phyloP scores from a whole-genome alignment of 2,113 vertebrate genomes.

The Boulengeromyrus knoepffleri region DNA sequence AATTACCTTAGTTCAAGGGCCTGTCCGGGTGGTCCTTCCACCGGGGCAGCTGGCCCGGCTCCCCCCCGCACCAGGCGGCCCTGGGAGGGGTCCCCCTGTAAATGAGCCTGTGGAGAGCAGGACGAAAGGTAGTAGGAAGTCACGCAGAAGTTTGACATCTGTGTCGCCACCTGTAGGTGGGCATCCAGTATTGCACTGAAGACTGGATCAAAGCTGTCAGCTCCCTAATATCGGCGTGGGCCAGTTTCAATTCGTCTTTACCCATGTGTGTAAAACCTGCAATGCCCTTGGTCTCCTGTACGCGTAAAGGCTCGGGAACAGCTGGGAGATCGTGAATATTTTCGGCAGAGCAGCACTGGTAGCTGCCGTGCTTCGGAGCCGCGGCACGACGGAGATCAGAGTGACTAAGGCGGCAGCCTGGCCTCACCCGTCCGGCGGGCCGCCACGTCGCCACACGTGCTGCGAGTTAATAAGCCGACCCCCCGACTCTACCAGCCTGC shows the following conservation, averaged over 20 bases:
- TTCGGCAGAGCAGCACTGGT: not conserved
- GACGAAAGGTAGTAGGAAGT: slow-evolving; percentile 25
- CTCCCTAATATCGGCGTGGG: not conserved
- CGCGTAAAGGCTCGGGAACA: not conserved
- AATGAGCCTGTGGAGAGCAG: slow-evolving; percentile 59
- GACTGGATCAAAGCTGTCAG: not conserved
- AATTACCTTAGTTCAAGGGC: no score
- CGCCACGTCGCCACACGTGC: not conserved
- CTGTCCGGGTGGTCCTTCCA: slow-evolving; percentile 61
- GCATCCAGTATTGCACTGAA: not conserved
- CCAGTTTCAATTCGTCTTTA: not conserved
- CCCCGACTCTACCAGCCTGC: not conserved
- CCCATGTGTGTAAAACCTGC: not conserved
- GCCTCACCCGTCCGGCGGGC: not conserved
- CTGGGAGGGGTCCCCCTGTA: slow-evolving; percentile 46
- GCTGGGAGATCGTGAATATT: not conserved
- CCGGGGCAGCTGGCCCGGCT: slow-evolving; percentile 51
- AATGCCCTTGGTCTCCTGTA: not conserved
- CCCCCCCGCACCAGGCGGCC: slow-evolving; percentile 31
- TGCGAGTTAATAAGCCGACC: not conserved
- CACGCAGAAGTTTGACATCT: not conserved
- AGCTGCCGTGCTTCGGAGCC: not conserved
- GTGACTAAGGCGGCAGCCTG: not conserved
- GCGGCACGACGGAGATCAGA: not conserved
- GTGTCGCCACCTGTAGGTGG: not conserved